These are phyloP conservation scores for Cavia aperea DNA, from an alignment of 2,113 vertebrate genomes.

Conservation along the genomic window DNA sequence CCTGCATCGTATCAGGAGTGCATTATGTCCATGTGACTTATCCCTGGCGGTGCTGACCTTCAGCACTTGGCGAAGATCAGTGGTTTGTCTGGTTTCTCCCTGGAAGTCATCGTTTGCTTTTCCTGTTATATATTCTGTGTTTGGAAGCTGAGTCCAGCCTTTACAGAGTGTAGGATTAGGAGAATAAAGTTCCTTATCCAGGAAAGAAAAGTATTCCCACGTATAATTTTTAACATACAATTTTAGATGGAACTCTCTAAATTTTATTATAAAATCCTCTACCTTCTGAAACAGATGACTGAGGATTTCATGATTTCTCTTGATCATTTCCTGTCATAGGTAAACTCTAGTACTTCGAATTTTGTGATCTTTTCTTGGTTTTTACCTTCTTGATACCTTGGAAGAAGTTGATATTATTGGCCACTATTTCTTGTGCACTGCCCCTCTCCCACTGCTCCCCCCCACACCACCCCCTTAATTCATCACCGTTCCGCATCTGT, in stretches of 20 bases:
- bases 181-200: not conserved
- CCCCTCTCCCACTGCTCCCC: no score
- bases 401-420: not conserved
- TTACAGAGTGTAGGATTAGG: not conserved
- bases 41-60: not conserved
- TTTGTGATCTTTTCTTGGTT: not conserved
- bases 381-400: not conserved
- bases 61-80: not conserved
- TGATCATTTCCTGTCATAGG: not conserved
- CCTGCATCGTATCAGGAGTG: not conserved
- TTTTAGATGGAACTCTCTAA: slow-evolving; percentile 22
- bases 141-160: not conserved
- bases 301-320: slow-evolving; percentile 7
- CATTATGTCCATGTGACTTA: slow-evolving; percentile 47
- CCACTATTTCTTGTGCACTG: not conserved
- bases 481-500: not conserved
- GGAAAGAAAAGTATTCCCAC: not conserved
- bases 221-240: slow-evolving; percentile 3
- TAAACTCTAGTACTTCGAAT: not conserved
- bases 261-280: slow-evolving; percentile 25
- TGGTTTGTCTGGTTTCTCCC: slow-evolving; percentile 2
- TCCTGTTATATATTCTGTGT: not conserved
- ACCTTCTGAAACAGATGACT: slow-evolving; percentile 33
- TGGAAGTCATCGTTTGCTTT: not conserved
- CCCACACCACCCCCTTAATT: not conserved